Conservation (phyloP, 1,140 invertebrate genomes). For the Penaeus chinensis region DNA sequence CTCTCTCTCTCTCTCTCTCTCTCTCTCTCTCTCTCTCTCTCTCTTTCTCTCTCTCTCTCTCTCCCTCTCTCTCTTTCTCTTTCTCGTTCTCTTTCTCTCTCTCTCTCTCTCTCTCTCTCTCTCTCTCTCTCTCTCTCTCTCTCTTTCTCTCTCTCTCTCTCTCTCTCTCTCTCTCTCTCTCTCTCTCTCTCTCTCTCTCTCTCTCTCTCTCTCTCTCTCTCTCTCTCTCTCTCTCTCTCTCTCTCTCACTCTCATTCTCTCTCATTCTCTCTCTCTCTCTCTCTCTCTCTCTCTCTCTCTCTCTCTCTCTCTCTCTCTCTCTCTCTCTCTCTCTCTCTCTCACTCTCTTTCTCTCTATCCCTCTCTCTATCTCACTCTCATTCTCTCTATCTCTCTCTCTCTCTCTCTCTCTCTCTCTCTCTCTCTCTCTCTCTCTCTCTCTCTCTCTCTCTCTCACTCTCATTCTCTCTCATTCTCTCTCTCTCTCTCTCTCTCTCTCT, state of each 20-base stretch:
- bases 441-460: neutral
- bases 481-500: neutral
- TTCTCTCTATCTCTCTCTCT: neutral
- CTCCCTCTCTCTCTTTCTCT: neutral
- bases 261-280: constrained; percentile 54
- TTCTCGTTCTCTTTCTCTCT: constrained; percentile 49
- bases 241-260: constrained; percentile 48
- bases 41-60: neutral
- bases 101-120: constrained; percentile 65
- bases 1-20: neutral
- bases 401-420: neutral
- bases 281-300: neutral
- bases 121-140: constrained; percentile 26
- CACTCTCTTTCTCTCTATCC: neutral
- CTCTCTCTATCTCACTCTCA: neutral
- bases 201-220: neutral
- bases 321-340: neutral
- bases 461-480: neutral
- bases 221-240: neutral
- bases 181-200: neutral
- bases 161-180: neutral
- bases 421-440: neutral
- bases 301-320: neutral
- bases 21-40: neutral
- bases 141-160: constrained; percentile 54